A percentile compares a stretch with the other conserved stretches of the same genome.
phyloP scores from a whole-genome alignment of 2,797 vertebrate genomes.

The Eupleurogrammus muticus region DNA sequence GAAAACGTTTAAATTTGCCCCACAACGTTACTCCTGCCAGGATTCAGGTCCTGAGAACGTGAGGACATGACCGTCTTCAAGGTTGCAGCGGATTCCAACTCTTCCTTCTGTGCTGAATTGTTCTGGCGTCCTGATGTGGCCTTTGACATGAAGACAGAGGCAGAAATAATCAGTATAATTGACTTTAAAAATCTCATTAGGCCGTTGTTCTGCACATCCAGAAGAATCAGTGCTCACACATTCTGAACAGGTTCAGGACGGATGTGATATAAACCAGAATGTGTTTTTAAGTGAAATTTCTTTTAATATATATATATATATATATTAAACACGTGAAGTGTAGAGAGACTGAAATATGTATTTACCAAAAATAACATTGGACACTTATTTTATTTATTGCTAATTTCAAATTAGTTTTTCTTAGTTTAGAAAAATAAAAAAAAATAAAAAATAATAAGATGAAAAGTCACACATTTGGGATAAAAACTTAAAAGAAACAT shows the following conservation, averaged over 20 bases:
- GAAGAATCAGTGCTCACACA: conserved; percentile 16
- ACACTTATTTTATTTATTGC: no score
- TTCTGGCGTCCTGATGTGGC: conserved; percentile 53
- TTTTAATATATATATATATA: no score
- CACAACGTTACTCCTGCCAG: neutral
- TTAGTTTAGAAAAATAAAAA: no score
- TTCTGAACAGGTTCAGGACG: conserved; percentile 5
- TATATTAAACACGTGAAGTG: neutral
- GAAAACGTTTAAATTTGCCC: no score
- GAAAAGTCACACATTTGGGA: no score
- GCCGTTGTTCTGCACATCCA: conserved; percentile 42
- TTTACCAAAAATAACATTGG: no score
- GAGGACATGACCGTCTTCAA: conserved; percentile 14
- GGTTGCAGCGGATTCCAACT: conserved; percentile 35
- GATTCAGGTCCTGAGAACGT: neutral
- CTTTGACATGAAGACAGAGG: conserved; percentile 55
- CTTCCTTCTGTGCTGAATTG: conserved; percentile 55
- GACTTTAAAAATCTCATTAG: conserved; percentile 64
- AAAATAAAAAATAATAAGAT: no score
- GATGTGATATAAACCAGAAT: neutral
- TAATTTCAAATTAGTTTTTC: no score
- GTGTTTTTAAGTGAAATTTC: neutral
- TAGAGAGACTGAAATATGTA: no score
- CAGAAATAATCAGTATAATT: conserved; percentile 69
- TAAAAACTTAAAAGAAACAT: no score